Conservation (phyloP, 1,140 invertebrate genomes). For the Zaprionus capensis region DNA sequence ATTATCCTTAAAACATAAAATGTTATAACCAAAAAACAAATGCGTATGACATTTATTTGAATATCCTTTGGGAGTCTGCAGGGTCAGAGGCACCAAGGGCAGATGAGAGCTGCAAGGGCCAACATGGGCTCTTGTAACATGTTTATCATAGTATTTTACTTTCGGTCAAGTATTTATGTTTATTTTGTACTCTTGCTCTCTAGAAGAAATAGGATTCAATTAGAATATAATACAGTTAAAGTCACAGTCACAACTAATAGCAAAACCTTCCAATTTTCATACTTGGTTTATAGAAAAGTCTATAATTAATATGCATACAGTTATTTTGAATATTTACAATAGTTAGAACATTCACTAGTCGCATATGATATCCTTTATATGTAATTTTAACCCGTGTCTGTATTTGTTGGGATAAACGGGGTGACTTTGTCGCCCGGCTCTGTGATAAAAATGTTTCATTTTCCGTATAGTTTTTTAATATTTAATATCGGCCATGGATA, state of each 20-base stretch:
- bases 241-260: neutral
- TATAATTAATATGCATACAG: neutral
- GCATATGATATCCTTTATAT: neutral
- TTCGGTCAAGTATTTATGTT: conserved; percentile 52
- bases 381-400: conserved; percentile 20
- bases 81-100: conserved; percentile 25
- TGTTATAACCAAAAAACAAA: conserved; percentile 81
- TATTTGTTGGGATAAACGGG: neutral
- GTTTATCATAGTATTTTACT: conserved; percentile 81
- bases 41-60: conserved; percentile 83
- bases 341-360: conserved; percentile 22
- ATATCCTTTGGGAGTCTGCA: conserved; percentile 73
- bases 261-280: neutral
- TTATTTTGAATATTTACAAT: neutral
- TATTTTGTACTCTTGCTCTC: conserved; percentile 35
- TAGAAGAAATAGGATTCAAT: neutral
- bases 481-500: conserved; percentile 69
- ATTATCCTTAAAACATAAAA: conserved; percentile 83
- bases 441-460: conserved; percentile 81
- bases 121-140: conserved; percentile 58
- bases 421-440: conserved; percentile 52
- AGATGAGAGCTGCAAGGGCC: conserved; percentile 22
- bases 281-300: neutral
- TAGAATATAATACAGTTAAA: neutral
- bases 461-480: conserved; percentile 81